A percentile compares a stretch with the other conserved stretches of the same genome.
Conservation (phyloP, 1,140 invertebrate species). For the Diachasma alloeum region DNA sequence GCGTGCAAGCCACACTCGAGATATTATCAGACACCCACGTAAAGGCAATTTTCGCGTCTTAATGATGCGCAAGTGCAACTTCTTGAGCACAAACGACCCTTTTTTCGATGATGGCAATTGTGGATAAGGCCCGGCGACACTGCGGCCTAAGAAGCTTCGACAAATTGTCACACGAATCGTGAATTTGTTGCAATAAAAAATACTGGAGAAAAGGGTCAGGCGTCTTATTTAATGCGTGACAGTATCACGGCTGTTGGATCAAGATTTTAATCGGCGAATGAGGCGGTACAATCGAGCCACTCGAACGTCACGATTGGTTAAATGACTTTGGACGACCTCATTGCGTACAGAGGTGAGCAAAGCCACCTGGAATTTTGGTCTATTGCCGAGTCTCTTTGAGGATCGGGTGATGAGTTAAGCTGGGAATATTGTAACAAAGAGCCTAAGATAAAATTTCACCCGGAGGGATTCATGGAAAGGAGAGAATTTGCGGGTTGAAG, state of each 20-base stretch:
- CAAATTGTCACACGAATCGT: slow-evolving; percentile 19
- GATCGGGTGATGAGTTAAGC: neutral
- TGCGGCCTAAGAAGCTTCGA: neutral
- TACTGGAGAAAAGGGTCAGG: neutral
- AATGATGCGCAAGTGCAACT: slow-evolving; percentile 22
- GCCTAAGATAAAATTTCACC: neutral
- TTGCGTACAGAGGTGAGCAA: neutral
- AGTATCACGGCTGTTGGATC: slow-evolving; percentile 15
- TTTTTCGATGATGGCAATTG: slow-evolving; percentile 5
- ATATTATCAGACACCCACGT: slow-evolving; percentile 25
- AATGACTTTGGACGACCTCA: neutral
- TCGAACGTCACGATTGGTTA: slow-evolving; percentile 2
- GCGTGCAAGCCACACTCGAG: neutral
- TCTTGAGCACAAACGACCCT: neutral
- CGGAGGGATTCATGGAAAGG: neutral
- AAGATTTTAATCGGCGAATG: slow-evolving; percentile 8
- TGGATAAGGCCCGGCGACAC: neutral
- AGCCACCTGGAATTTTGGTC: neutral
- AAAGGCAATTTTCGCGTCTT: slow-evolving; percentile 33
- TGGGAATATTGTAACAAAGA: neutral
- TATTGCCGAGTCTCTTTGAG: neutral
- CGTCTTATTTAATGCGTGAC: neutral
- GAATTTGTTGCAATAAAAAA: slow-evolving; percentile 9
- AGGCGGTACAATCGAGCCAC: neutral
- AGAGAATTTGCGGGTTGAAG: neutral